A percentile compares a stretch with the other conserved stretches of the same genome.
These are phyloP conservation scores for Phenganax marumi DNA, from an alignment of 92 coral and sea anemone genomes.

Conservation along the genomic window DNA sequence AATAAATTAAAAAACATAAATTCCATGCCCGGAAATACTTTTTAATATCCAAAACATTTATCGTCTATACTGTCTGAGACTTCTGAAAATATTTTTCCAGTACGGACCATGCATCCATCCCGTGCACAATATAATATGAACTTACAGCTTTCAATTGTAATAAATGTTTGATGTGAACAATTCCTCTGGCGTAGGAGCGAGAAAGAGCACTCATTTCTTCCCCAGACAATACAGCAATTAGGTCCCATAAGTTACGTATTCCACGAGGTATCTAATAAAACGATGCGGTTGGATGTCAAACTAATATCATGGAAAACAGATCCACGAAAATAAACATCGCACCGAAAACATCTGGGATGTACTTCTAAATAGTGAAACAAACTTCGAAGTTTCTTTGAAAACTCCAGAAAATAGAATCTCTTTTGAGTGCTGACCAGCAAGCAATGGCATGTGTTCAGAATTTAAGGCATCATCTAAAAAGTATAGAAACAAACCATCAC, in stretches of 20 bases:
- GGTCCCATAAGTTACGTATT: constrained; percentile 84
- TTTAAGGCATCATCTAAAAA: constrained; percentile 22
- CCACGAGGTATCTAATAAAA: constrained; percentile 98
- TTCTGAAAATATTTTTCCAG: too few species aligned
- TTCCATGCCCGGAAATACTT: not conserved
- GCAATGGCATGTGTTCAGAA: constrained; percentile 28
- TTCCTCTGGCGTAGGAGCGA: constrained; percentile 76
- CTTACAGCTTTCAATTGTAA: constrained; percentile 85
- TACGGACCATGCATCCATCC: too few species aligned
- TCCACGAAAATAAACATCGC: not conserved
- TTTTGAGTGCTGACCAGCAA: constrained; percentile 29
- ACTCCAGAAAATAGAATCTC: constrained; percentile 37
- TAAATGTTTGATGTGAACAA: constrained; percentile 83
- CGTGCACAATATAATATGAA: too few species aligned
- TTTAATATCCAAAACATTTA: not conserved
- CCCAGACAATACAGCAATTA: constrained; percentile 71
- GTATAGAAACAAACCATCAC: not conserved
- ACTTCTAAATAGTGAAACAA: not conserved
- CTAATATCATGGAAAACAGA: not conserved
- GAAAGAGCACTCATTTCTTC: constrained; percentile 68
- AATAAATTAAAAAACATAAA: not conserved
- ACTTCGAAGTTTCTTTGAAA: constrained; percentile 10
- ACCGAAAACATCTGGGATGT: constrained; percentile 35
- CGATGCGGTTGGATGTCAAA: not conserved
- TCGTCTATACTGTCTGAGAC: not conserved